Conservation (phyloP, 35 echinoderm and acorn worm species). For the Apostichopus parvimensis region DNA sequence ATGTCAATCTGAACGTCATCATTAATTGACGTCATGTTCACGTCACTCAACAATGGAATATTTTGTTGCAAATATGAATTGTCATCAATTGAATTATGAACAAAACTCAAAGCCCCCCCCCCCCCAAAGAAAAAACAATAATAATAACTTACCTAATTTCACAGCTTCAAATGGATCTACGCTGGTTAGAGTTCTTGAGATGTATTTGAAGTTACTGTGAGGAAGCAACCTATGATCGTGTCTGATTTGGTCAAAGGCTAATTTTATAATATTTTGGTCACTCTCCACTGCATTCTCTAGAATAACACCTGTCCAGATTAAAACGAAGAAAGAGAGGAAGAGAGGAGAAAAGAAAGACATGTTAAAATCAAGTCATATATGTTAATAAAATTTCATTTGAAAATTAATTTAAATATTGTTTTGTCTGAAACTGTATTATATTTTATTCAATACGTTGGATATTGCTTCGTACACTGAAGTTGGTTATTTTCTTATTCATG, state of each 20-base stretch:
- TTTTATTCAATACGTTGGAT: too few species aligned
- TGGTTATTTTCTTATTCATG: too few species aligned
- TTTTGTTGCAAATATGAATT: too few species aligned
- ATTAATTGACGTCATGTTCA: too few species aligned
- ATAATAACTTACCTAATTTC: constrained; percentile 6
- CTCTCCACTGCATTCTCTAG: background rate
- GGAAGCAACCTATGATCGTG: background rate
- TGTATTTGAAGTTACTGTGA: background rate
- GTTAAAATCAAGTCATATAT: too few species aligned
- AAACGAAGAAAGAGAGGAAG: background rate
- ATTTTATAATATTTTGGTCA: background rate
- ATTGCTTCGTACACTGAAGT: too few species aligned
- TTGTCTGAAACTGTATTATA: too few species aligned
- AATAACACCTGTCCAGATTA: constrained; percentile 8
- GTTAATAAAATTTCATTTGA: too few species aligned
- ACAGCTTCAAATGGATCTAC: constrained; percentile 34
- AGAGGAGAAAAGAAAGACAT: background rate
- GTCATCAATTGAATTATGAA: too few species aligned
- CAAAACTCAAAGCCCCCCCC: background rate
- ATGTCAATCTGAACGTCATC: too few species aligned
- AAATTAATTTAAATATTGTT: too few species aligned
- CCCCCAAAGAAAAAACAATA: background rate
- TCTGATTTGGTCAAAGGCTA: constrained; percentile 11
- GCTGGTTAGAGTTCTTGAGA: background rate
- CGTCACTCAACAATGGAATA: too few species aligned